phyloP scores from a whole-genome alignment of 2,797 vertebrate species.

The Tympanoctomys barrerae region DNA sequence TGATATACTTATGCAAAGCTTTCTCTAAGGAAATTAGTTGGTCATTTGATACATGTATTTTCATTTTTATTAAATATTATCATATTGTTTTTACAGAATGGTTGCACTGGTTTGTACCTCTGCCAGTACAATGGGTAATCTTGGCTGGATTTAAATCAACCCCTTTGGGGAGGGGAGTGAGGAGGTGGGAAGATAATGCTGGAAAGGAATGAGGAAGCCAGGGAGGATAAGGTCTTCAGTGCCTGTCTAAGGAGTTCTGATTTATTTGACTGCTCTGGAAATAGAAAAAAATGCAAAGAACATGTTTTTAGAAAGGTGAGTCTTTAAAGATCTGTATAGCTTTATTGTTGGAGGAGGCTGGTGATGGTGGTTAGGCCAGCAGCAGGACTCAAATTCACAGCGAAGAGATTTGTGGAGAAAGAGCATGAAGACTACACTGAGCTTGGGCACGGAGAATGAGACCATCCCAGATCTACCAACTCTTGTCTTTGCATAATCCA shows the following conservation, averaged over 20 bases:
- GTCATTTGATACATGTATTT: conserved; percentile 8
- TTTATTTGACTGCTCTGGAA: conserved; percentile 2
- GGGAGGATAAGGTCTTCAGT: neutral
- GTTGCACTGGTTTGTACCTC: neutral
- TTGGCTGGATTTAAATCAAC: conserved; percentile 4
- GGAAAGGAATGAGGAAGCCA: conserved; percentile 22
- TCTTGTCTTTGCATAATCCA: neutral
- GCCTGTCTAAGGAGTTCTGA: neutral
- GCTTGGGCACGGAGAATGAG: neutral
- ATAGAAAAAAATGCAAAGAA: neutral
- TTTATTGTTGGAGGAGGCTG: neutral
- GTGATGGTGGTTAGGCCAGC: neutral
- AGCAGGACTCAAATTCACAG: neutral
- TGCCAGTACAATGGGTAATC: neutral
- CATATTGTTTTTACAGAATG: neutral
- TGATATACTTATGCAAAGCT: neutral
- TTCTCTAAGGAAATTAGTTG: neutral
- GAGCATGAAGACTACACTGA: neutral
- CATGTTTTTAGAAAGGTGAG: neutral
- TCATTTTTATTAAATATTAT: conserved; percentile 43
- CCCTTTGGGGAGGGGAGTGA: neutral
- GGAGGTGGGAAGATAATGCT: neutral
- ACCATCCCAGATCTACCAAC: neutral
- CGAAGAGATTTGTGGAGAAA: neutral
- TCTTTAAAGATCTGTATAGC: conserved; percentile 15